Base-by-base conservation (phyloP, 2,113 vertebrate genomes). In the Aix galericulata region DNA sequence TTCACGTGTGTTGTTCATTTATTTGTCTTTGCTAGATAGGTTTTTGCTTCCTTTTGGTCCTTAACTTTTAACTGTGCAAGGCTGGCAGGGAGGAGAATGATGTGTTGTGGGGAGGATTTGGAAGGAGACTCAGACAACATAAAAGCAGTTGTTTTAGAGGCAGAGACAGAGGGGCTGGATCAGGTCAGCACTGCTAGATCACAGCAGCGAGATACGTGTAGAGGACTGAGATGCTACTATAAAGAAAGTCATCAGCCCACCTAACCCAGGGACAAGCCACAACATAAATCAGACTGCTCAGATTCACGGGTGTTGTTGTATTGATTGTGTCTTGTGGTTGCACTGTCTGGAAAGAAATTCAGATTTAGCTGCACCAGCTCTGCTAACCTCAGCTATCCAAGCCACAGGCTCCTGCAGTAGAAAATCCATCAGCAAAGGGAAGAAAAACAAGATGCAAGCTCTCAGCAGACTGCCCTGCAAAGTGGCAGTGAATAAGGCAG, bases 321-420 rank as follows among this genome's bases (percentile, higher is more conserved):
- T 38, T n/a, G 72, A 36, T 46, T 74, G 42, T 29, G 11, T 40
- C 40, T 63, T 9, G 13, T 9, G 50, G 15, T 29, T 67, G 32
- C 31, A 44, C 14, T 17, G 36, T 27, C 71, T 36, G 21, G 56
- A 59, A 76, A 62, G 52, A 80, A 63, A 77, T 60, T 56, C 55
- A 52, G 38, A 10, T 63, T 67, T 75, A 64, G 15, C 26, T 48
- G 48, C 2, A 2, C 29, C 68, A 50, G 71, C 63, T 55, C 81
- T 73, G 84, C 34, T 77, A 21, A 14, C 18, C 58, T 71, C 0
- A 1, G 48, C 50, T 67, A 14, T 8, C 11, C 1, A 1, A 85
- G n/a, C 62, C 6, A 5, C 44, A 44, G 50, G 26, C 22, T 34
- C 22, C 20, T 0, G 0, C 0, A 0, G 8, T 29, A 34, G 46